A percentile compares a stretch with the other conserved stretches of the same genome.
These are phyloP conservation scores for Bombus picipes DNA, from an alignment of 1,140 invertebrate species.

Conservation along the genomic window DNA sequence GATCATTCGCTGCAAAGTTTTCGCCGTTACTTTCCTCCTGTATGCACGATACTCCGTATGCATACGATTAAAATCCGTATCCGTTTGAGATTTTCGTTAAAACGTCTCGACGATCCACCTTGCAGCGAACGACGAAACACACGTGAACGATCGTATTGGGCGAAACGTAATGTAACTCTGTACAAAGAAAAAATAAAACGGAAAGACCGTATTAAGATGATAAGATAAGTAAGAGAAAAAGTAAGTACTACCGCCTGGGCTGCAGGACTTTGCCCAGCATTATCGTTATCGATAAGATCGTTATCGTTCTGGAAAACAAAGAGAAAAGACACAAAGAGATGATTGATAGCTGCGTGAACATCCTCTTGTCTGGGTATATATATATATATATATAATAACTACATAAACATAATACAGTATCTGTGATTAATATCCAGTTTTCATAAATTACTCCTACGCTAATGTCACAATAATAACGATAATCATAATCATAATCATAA, in stretches of 20 bases:
- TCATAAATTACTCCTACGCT: constrained; percentile 48
- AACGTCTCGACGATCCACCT: not conserved
- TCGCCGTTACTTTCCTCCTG: not conserved
- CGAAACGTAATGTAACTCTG: constrained; percentile 33
- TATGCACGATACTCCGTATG: fast-evolving
- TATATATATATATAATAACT: too few species aligned
- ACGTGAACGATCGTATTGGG: not conserved
- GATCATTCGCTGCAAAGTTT: constrained; percentile 36
- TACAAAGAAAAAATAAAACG: constrained; percentile 48
- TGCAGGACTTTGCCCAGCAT: constrained; percentile 83
- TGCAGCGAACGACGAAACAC: not conserved
- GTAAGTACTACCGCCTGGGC: constrained; percentile 83
- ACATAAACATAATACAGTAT: constrained; percentile 29
- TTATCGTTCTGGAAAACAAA: constrained; percentile 83
- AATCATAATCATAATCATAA: constrained; percentile 17
- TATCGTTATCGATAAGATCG: constrained; percentile 83
- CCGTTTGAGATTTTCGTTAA: fast-evolving
- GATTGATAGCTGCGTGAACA: constrained; percentile 76
- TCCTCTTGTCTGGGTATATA: constrained; percentile 59
- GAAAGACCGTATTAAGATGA: constrained; percentile 61
- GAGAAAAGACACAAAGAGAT: constrained; percentile 80
- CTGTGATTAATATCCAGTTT: constrained; percentile 38
- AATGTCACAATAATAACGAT: constrained; percentile 31
- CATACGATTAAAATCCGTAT: too few species aligned
- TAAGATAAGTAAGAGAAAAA: constrained; percentile 77